These are phyloP conservation scores for Stenurella melanura DNA, from an alignment of 2,888 invertebrate species.

Conservation along the genomic window DNA sequence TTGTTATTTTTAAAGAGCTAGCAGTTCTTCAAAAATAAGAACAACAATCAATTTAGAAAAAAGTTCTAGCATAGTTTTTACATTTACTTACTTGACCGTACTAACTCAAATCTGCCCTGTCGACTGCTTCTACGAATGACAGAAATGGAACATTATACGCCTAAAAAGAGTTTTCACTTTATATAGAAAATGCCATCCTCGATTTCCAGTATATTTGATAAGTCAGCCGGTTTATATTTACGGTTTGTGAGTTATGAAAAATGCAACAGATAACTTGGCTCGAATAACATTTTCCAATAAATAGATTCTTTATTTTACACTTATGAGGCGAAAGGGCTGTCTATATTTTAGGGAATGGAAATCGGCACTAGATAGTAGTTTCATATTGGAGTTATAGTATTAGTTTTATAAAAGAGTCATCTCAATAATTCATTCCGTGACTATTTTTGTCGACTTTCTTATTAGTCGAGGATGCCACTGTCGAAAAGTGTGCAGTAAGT, in stretches of 20 bases:
- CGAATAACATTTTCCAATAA: constrained; percentile 55
- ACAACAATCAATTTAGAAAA: too few relatives aligned
- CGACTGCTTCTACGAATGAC: background rate
- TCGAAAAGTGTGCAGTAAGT: too few relatives aligned
- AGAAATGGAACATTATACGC: constrained; percentile 44
- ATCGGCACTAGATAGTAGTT: background rate
- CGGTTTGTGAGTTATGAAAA: constrained; percentile 63
- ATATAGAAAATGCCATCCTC: constrained; percentile 41
- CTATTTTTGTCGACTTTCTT: too few relatives aligned
- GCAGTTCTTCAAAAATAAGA: too few relatives aligned
- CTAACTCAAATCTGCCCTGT: constrained; percentile 20
- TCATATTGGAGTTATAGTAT: too few relatives aligned
- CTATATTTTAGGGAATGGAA: background rate
- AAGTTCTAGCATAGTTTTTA: background rate
- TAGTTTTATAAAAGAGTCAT: too few relatives aligned
- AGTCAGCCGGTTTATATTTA: constrained; percentile 56
- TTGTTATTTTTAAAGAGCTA: too few relatives aligned
- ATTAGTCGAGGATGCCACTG: too few relatives aligned
- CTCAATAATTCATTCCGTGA: too few relatives aligned
- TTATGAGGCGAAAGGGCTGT: background rate
- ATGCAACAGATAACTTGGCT: constrained; percentile 58
- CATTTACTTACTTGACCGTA: background rate
- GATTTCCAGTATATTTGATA: constrained; percentile 45
- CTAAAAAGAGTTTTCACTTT: constrained; percentile 41
- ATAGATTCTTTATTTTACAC: constrained; percentile 34